A percentile compares a stretch with the other conserved stretches of the same genome.
Conservation (phyloP, 1,140 invertebrate species). For the Trialeurodes vaporariorum region DNA sequence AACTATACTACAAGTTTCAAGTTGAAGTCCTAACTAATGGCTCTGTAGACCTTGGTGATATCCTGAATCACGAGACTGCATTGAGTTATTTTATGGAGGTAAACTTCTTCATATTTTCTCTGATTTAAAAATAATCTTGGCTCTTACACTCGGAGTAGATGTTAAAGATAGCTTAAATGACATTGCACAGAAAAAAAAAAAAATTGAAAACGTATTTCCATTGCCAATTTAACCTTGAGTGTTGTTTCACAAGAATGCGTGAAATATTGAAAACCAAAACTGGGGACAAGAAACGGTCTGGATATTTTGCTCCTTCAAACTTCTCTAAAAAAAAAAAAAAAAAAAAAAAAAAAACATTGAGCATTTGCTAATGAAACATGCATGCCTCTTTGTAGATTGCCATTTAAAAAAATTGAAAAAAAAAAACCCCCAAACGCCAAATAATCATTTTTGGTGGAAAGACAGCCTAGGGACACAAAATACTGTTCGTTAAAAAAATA, state of each 20-base stretch:
- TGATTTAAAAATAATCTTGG: too few relatives aligned
- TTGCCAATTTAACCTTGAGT: not conserved
- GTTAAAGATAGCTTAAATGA: constrained; percentile 12
- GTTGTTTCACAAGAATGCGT: not conserved
- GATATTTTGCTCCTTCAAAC: not conserved
- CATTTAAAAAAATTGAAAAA: too few relatives aligned
- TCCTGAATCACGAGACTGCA: constrained; percentile 77
- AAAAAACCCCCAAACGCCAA: too few relatives aligned
- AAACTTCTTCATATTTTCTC: too few relatives aligned
- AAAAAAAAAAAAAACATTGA: too few relatives aligned
- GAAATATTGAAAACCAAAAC: not conserved
- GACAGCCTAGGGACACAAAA: too few relatives aligned
- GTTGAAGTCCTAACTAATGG: constrained; percentile 73
- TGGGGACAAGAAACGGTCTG: not conserved
- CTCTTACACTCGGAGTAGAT: not conserved
- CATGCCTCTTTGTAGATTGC: too few relatives aligned
- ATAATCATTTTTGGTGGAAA: too few relatives aligned
- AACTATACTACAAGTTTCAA: constrained; percentile 80
- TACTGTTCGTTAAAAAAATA: too few relatives aligned
- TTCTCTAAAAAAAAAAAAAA: not conserved
- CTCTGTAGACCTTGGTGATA: constrained; percentile 64
- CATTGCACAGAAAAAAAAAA: not conserved
- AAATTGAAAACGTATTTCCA: constrained; percentile 4
- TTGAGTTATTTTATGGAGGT: constrained; percentile 89
- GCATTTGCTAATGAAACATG: too few relatives aligned